Evolutionary conservation across 2,113 vertebrate genomes (phyloP), one percentile per base, ranked within the genome.

Genomic region (Phrynocephalus versicolor): DNA sequence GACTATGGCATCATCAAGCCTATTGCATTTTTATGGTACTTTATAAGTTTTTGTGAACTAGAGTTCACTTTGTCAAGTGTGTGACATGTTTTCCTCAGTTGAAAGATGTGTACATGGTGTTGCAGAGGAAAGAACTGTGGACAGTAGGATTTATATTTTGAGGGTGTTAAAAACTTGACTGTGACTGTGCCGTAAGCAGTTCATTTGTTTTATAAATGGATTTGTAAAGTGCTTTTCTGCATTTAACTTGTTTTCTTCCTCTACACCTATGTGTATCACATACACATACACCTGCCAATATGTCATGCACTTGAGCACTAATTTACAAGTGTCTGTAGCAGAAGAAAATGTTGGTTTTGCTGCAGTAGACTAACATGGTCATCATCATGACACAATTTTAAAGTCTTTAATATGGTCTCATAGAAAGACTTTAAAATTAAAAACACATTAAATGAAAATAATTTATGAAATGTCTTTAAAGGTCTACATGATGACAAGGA

Each of bases 401-500:
- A 18, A 2, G 14, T 41, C 23, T 14, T 75, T 75, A 14, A 74
- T 16, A n/a, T 64, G 27, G n/a, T n/a, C n/a, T 27, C 5, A 37
- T 35, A 72, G 72, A 39, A 62, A 6, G n/a, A 35, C 39, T 18
- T n/a, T 45, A n/a, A 23, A 30, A 70, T 64, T 62, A 45, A 64
- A 73, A n/a, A 39, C 3, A 74, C 5, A 13, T 60, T 51, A 74
- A 9, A 18, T 74, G 25, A 74, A 81, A 85, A 74, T 70, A 21
- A 30, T 80, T 33, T 45, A 19, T 62, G 21, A 72, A 65, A 55
- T 16, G 14, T 67, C 45, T 55, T 37, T 51, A 9, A 86, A 94
- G 92, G 69, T 57, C 67, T 86, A 5, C 72, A 89, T 62, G 81
- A 92, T 79, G 58, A 39, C 0, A 86, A 85, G 75, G 94, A 95